Base-by-base conservation (phyloP, 2,113 vertebrate genomes). In the Danionella cerebrum region DNA sequence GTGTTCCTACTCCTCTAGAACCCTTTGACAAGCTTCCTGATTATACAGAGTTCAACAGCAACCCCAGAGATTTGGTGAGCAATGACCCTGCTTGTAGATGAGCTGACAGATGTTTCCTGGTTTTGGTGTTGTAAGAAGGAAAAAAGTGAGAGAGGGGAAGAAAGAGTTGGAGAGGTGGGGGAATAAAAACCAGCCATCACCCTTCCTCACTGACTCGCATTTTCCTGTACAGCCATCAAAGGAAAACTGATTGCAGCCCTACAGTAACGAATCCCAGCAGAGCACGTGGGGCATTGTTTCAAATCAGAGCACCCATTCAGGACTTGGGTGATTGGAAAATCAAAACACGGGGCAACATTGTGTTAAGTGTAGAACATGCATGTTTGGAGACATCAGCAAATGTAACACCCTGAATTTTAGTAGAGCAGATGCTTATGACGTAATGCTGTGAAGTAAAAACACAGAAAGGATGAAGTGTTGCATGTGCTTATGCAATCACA, bases 401-500 rank as follows among this genome's bases (percentile, higher is more conserved):
- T 53, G 62, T 71, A 33, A 33, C 42, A 55, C 75, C 68, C 67
- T 54, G 67, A 67, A 71, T 71, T 74, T 74, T 73, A 75, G 58
- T 69, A 76, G 60, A 71, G 76, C 79, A 80, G 79, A 74, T 80
- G 79, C 53, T 55, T 58, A 68, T 78, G 79, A 80, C 52, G 69
- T 78, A 70, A 78, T 72, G 66, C 71, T 72, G 65, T 59, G 65
- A 69, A 75, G 38, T 71, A 54, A 39, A 38, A 53, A 67, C 72
- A 48, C 66, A 63, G 60, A 44, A 57, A 64, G 12, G 5, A 66
- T 21, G 36, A 44, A 21, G 65, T 27, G 48, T 72, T 84, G 72
- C 76, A 78, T 84, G 83, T 80, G 82, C 76, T 88, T 84, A 86
- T 85, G 85, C 82, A 82, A 87, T 86, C 82, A 82, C 45, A 51